These are phyloP conservation scores for Xiphophorus couchianus DNA, from an alignment of 2,113 vertebrate species.

Conservation along the genomic window DNA sequence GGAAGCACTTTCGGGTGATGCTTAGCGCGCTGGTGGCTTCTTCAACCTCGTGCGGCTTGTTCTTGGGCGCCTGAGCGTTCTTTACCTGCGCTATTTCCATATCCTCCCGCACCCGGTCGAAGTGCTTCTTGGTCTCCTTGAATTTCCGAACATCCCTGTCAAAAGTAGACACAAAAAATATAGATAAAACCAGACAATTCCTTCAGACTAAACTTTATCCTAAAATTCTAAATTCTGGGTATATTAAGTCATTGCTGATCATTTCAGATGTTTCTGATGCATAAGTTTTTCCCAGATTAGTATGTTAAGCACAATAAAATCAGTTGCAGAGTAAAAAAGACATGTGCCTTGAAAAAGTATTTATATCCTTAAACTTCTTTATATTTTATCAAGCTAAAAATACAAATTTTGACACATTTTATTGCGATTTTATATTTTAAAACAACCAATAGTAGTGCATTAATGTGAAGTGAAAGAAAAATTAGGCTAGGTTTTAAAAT, in stretches of 20 bases:
- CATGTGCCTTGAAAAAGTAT: too few species aligned
- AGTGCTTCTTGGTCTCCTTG: conserved; percentile 99
- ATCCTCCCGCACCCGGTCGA: conserved; percentile 93
- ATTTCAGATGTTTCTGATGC: background rate
- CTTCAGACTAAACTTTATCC: background rate
- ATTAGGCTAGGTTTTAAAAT: background rate
- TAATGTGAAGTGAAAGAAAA: too few species aligned
- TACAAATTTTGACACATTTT: too few species aligned
- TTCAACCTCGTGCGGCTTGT: conserved; percentile 95
- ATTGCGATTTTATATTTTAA: too few species aligned
- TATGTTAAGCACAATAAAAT: too few species aligned
- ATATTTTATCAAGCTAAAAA: too few species aligned
- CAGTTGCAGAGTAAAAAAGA: too few species aligned
- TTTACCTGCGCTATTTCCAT: conserved; percentile 95
- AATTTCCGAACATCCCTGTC: conserved; percentile 93
- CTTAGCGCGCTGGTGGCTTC: conserved; percentile 89
- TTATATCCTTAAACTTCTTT: too few species aligned
- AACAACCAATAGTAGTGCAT: too few species aligned
- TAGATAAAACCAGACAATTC: background rate
- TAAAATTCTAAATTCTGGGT: background rate
- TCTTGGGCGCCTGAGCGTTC: conserved; percentile 93
- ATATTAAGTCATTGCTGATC: background rate
- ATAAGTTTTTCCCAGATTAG: background rate
- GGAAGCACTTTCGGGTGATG: conserved; percentile 93
- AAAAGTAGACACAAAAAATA: background rate